Evolutionary conservation across 2,113 vertebrate species (phyloP).

Genomic region (Plotosus lineatus): DNA sequence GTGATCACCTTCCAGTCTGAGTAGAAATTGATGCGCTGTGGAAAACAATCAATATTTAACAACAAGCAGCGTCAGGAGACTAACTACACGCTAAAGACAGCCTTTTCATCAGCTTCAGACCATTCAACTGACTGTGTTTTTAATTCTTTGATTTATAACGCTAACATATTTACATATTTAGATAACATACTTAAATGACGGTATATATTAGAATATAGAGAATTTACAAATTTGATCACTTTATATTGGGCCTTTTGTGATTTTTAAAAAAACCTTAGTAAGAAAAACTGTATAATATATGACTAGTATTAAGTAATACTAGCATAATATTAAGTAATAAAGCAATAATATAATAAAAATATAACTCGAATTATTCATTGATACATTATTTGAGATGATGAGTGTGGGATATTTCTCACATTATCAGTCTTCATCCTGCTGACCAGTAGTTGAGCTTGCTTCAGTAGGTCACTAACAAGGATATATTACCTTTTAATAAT

Average conservation of each 20-base stretch:
- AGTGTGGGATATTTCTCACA: conserved; percentile 64
- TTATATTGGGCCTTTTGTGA: too few species aligned
- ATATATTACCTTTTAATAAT: background rate
- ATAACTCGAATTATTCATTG: too few species aligned
- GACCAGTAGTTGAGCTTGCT: conserved; percentile 75
- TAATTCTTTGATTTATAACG: background rate
- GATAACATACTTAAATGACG: too few species aligned
- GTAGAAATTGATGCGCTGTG: conserved; percentile 79
- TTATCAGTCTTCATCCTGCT: conserved; percentile 80
- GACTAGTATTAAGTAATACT: too few species aligned
- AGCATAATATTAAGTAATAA: background rate
- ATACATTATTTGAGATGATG: too few species aligned
- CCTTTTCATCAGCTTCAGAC: background rate
- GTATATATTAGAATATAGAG: too few species aligned
- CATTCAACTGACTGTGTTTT: background rate
- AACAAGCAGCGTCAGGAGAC: background rate
- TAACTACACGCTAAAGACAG: background rate
- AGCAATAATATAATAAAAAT: background rate
- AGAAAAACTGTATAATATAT: too few species aligned
- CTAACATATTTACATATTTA: too few species aligned
- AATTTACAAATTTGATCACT: too few species aligned
- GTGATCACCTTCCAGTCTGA: conserved; percentile 92
- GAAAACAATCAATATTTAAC: background rate
- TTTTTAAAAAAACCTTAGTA: too few species aligned
- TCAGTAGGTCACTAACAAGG: conserved; percentile 71